Evolutionary conservation across 2,888 invertebrate species (phyloP).

Genomic region (Dicyrtomina minuta): DNA sequence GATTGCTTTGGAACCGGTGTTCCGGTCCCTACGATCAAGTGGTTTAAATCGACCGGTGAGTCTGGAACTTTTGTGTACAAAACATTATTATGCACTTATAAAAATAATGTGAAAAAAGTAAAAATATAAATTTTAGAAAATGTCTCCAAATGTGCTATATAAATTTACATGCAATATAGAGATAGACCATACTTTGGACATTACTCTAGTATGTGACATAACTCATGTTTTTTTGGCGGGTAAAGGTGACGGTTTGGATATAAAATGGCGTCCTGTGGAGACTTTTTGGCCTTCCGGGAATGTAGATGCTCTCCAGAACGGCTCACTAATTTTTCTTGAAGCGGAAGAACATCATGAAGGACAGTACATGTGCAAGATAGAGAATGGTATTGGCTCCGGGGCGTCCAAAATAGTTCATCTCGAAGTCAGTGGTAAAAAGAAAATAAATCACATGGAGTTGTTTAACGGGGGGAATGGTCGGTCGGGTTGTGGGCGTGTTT

Average conservation of each 20-base stretch:
- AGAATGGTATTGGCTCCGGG: constrained; percentile 50
- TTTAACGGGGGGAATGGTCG: background rate
- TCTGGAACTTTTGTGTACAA: background rate
- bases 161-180: too few relatives aligned
- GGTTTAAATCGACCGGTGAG: constrained; percentile 48
- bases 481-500: background rate
- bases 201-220: too few relatives aligned
- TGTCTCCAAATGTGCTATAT: background rate
- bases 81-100: background rate
- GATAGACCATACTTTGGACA: too few relatives aligned
- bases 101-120: background rate
- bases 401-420: constrained; percentile 46
- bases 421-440: constrained; percentile 45
- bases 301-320: constrained; percentile 43
- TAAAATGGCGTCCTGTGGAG: constrained; percentile 49
- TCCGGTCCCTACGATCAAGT: constrained; percentile 44
- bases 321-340: constrained; percentile 43
- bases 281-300: constrained; percentile 47
- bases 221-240: background rate
- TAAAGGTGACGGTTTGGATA: constrained; percentile 33
- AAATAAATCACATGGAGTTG: background rate
- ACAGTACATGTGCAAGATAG: constrained; percentile 47
- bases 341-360: constrained; percentile 47
- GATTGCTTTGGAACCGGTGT: constrained; percentile 47
- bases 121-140: too few relatives aligned